Evolutionary conservation across 2,113 vertebrate genomes (phyloP), one percentile per base, ranked within the genome.

Genomic region (Myrmecophaga tridactyla): DNA sequence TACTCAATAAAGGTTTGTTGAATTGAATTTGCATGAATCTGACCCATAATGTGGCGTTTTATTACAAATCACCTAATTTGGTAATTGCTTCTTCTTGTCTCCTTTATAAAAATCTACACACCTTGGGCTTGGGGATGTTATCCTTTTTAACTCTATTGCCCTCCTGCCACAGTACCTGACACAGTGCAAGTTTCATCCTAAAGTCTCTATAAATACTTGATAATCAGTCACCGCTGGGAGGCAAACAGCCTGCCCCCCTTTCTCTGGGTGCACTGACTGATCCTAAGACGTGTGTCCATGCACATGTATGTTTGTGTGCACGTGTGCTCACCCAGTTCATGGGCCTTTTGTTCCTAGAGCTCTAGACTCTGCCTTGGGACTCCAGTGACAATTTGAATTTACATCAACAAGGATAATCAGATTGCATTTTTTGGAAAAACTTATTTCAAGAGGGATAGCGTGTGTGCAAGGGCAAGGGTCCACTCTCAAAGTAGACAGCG

Each of bases 391-490:
- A 97, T 96, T 98, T 87, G 95, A 97, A 91, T 98, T 98, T 98
- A 98, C 92, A 98, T 94, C 92, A 96, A 96, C 97, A 98, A 97
- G 96, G 97, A 98, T 97, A 97, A 98, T 65, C 94, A 97, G 82
- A 97, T 96, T 98, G 94, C 91, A 97, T 86, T 97, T 98, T 98
- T 95, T 93, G 73, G 96, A 97, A 98, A 97, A 98, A 98, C 97
- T 97, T 97, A 97, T 98, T 98, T 96, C 89, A 18, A 96, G 97
- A 95, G 94, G 97, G 95, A 97, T 97, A 93, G 94, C 93, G 97
- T 97, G 62, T 97, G 94, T 97, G 98, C 98, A 97, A 96, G 95
- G 98, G 98, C 97, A 98, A 97, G 89, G 53, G 67, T 92, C 97
- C 92, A 96, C 97, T 90, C 93, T 97, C 98, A 97, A 63, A 72